phyloP scores from a whole-genome alignment of 2,797 vertebrate species.

The Sebastes oblongus region DNA sequence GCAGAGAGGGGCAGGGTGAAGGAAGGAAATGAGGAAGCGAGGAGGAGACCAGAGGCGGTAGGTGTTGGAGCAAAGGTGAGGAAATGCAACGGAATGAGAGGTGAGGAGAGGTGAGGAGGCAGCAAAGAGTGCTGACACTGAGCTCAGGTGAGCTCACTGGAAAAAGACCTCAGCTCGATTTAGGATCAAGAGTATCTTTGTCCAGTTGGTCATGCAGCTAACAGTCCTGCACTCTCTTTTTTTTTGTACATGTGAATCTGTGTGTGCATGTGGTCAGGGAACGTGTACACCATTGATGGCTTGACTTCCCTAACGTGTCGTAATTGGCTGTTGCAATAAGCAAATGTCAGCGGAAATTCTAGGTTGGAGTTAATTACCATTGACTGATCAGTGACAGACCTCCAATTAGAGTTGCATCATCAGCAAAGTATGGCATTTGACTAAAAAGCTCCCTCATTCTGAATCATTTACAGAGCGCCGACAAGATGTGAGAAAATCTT shows the following conservation, averaged over 20 bases:
- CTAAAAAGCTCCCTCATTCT: slow-evolving; percentile 10
- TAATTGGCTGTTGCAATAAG: slow-evolving; percentile 44
- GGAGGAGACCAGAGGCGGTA: neutral
- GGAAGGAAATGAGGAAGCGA: neutral
- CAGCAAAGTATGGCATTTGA: slow-evolving; percentile 17
- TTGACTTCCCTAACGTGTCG: neutral
- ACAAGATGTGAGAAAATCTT: neutral
- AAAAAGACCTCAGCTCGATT: slow-evolving; percentile 34
- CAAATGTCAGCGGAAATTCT: slow-evolving; percentile 48
- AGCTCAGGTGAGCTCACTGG: slow-evolving; percentile 38
- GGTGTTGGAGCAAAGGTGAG: neutral
- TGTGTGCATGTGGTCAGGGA: neutral
- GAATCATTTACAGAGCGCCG: neutral
- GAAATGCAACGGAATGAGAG: slow-evolving; percentile 15
- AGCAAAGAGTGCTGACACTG: slow-evolving; percentile 36
- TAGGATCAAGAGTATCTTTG: slow-evolving; percentile 45
- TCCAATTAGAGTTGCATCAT: slow-evolving; percentile 46
- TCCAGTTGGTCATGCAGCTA: slow-evolving; percentile 16
- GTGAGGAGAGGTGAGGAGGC: neutral
- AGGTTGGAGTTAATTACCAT: slow-evolving; percentile 51
- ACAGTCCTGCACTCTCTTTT: neutral
- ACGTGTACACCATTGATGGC: neutral
- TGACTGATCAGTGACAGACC: slow-evolving; percentile 48
- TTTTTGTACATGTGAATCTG: neutral
- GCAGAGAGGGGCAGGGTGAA: neutral